phyloP scores from a whole-genome alignment of 2,113 vertebrate species.

The Platichthys flesus region DNA sequence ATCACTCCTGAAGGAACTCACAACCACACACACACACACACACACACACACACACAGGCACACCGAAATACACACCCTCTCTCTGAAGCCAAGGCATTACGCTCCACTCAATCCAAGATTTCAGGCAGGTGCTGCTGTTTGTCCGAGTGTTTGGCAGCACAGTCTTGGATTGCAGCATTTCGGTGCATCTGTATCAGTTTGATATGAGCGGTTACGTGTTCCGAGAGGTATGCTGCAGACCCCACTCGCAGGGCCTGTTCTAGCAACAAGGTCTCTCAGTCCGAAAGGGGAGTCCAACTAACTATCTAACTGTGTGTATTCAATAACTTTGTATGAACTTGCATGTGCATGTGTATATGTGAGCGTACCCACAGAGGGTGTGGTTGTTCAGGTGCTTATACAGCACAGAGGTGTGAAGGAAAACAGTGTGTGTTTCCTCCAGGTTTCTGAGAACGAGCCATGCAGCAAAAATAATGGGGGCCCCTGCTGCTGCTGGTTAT shows the following conservation, averaged over 20 bases:
- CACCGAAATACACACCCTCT: slow-evolving; percentile 30
- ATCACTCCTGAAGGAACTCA: slow-evolving; percentile 67
- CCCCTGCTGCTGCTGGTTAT: background rate
- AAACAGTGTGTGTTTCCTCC: slow-evolving; percentile 30
- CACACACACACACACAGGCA: slow-evolving; percentile 44
- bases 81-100: slow-evolving; percentile 65
- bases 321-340: background rate
- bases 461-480: slow-evolving; percentile 14
- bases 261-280: slow-evolving; percentile 31
- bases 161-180: slow-evolving; percentile 60
- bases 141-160: slow-evolving; percentile 61
- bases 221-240: slow-evolving; percentile 60
- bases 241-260: slow-evolving; percentile 42
- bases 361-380: background rate
- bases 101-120: slow-evolving; percentile 66
- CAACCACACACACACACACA: slow-evolving; percentile 36
- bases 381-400: background rate
- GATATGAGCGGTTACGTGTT: slow-evolving; percentile 64
- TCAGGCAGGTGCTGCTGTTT: slow-evolving; percentile 78
- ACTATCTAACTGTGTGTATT: background rate
- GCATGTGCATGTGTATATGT: background rate
- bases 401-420: slow-evolving; percentile 18
- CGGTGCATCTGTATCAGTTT: slow-evolving; percentile 74
- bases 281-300: slow-evolving; percentile 14
- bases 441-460: slow-evolving; percentile 29